A percentile compares a stretch with the other conserved stretches of the same genome.
Evolutionary conservation across 2,113 vertebrate species (phyloP).

Genomic region (Zosterops lateralis): DNA sequence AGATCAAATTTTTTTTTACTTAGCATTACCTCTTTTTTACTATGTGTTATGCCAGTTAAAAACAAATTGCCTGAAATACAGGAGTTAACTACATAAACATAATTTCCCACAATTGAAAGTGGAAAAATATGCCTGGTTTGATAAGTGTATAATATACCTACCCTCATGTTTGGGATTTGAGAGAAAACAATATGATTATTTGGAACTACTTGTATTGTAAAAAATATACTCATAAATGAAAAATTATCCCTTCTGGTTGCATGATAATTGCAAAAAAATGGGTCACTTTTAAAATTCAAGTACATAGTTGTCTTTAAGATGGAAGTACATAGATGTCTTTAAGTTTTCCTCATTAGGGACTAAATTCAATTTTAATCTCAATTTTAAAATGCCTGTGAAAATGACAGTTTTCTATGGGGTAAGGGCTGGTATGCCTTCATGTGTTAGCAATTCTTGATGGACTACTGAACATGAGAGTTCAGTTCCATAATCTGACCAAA

Average conservation of each 20-base stretch:
- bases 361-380: not conserved
- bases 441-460: not conserved
- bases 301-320: not conserved
- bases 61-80: not conserved
- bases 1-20: not conserved
- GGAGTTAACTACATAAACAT: not conserved
- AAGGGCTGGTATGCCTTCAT: not conserved
- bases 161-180: not conserved
- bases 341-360: not conserved
- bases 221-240: not conserved
- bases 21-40: not conserved
- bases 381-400: not conserved
- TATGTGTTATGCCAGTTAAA: not conserved
- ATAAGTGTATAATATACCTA: not conserved
- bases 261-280: not conserved
- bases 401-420: not conserved
- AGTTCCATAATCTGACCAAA: not conserved
- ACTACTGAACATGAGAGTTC: not conserved
- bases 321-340: not conserved
- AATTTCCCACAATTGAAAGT: not conserved
- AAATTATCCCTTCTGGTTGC: not conserved
- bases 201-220: not conserved
- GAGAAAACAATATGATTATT: not conserved
- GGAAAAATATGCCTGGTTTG: not conserved
- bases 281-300: not conserved